Evolutionary conservation across 2,888 invertebrate species (phyloP).

Genomic region (Dicyrtoma fusca): DNA sequence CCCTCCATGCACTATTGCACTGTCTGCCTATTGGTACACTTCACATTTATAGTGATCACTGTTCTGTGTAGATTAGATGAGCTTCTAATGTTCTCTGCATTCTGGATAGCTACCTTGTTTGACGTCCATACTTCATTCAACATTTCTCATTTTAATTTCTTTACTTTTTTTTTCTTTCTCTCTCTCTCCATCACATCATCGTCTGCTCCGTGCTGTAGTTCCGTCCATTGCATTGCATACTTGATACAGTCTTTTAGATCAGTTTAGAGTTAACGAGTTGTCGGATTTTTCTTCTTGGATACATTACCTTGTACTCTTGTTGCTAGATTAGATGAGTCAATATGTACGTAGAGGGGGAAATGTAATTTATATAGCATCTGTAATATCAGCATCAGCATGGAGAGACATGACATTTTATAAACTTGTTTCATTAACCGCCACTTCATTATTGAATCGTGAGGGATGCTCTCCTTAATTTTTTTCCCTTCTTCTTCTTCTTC

Average conservation of each 20-base stretch:
- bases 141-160: background rate
- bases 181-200: background rate
- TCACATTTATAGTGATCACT: too few species aligned
- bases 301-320: background rate
- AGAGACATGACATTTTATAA: conserved; percentile 22
- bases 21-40: too few species aligned
- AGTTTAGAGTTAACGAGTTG: too few species aligned
- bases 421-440: conserved; percentile 26
- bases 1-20: too few species aligned
- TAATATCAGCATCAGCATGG: background rate
- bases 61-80: too few species aligned
- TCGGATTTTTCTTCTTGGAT: background rate
- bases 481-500: background rate
- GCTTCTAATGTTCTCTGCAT: too few species aligned
- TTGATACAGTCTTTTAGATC: too few species aligned
- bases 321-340: background rate
- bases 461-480: conserved; percentile 8
- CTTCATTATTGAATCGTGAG: conserved; percentile 25
- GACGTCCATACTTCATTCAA: background rate
- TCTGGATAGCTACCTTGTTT: background rate
- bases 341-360: background rate
- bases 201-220: too few species aligned
- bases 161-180: background rate
- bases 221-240: too few species aligned
- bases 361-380: too few species aligned